Percentiles rank a stretch among this genome's conserved stretches.
Conservation (phyloP, 2,888 invertebrate genomes). For the Pachydiplax longipennis region DNA sequence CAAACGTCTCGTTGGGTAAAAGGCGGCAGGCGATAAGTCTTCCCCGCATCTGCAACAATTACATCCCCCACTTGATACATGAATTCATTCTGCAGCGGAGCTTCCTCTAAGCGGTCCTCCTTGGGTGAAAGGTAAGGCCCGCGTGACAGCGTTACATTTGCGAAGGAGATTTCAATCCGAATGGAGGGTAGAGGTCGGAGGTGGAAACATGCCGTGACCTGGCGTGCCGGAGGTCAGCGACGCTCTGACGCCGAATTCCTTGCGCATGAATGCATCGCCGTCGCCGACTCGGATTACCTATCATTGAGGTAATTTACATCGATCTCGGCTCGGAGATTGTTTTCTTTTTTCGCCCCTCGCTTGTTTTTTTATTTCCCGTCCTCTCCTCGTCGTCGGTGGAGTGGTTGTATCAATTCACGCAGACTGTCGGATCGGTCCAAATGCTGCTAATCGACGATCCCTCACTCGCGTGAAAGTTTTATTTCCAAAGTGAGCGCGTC, state of each 20-base stretch:
- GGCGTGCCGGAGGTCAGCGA: neutral
- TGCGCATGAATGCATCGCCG: neutral
- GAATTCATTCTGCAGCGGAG: no score
- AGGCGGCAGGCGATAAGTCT: no score
- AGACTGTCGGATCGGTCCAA: neutral
- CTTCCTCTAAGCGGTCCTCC: no score
- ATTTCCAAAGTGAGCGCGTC: no score
- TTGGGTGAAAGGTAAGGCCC: no score
- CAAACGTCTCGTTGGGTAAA: no score
- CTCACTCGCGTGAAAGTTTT: no score
- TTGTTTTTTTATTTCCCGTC: neutral
- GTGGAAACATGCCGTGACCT: neutral
- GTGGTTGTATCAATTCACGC: neutral
- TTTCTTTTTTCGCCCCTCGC: neutral
- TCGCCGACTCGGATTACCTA: neutral
- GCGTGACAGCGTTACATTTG: neutral
- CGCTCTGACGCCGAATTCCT: neutral
- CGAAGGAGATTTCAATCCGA: neutral
- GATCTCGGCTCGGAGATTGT: neutral
- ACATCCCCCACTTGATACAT: no score
- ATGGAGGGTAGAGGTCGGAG: neutral
- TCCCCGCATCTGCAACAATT: no score
- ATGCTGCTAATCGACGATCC: neutral
- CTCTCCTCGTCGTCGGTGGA: neutral
- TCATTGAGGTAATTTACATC: slow-evolving; percentile 1